phyloP scores from a whole-genome alignment of 2,797 vertebrate species.

The Ibycter americanus region DNA sequence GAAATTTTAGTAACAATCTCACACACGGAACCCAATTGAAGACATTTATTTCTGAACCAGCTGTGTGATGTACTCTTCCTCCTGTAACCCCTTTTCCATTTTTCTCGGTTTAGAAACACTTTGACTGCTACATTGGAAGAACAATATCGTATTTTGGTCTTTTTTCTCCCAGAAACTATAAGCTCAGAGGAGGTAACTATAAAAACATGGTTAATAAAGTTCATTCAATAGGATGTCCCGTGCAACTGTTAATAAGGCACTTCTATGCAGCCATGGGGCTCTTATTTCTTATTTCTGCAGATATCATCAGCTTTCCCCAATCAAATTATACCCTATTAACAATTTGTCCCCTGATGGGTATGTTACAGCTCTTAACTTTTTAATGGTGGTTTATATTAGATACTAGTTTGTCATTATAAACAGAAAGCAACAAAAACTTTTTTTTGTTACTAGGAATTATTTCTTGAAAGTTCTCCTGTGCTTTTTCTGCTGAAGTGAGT shows the following conservation, averaged over 20 bases:
- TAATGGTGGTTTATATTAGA: neutral
- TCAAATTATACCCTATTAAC: neutral
- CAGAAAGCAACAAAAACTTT: neutral
- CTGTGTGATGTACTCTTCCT: neutral
- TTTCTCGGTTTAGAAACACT: neutral
- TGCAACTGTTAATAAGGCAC: neutral
- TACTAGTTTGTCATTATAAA: neutral
- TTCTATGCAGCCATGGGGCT: neutral
- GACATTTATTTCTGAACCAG: neutral
- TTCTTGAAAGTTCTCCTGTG: neutral
- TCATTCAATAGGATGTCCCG: neutral
- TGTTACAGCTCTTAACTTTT: neutral
- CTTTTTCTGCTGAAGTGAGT: neutral
- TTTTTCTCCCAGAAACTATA: neutral
- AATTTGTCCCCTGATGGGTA: neutral
- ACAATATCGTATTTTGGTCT: neutral
- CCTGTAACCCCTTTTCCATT: neutral
- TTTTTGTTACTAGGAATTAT: neutral
- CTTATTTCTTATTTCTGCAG: neutral
- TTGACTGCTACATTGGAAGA: neutral
- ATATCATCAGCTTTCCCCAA: neutral
- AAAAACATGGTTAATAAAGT: conserved; percentile 11
- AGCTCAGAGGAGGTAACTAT: neutral
- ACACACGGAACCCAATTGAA: neutral
- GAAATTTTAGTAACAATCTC: neutral